phyloP scores from a whole-genome alignment of 2,888 invertebrate genomes.

The Unio pictorum region DNA sequence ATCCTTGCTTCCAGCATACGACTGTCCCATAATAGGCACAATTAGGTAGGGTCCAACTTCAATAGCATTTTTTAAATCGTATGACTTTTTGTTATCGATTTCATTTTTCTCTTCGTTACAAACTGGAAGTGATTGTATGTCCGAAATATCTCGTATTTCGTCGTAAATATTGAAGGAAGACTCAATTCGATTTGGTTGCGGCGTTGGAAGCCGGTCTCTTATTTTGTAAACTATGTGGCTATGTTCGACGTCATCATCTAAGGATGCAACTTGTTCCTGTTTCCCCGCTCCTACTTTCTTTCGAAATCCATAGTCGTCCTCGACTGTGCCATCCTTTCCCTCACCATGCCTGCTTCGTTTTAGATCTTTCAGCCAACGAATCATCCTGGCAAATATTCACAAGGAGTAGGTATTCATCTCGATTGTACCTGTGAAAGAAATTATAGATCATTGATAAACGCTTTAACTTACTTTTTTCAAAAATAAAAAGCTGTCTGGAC shows the following conservation, averaged over 20 bases:
- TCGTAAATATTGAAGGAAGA: constrained; percentile 35
- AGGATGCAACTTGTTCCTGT: constrained; percentile 31
- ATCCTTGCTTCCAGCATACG: constrained; percentile 16
- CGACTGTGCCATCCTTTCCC: constrained; percentile 16
- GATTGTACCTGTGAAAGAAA: too few species aligned
- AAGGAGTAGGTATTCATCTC: too few species aligned
- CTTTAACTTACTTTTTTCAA: too few species aligned
- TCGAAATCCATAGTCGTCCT: constrained; percentile 35
- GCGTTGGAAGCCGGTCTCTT: constrained; percentile 31
- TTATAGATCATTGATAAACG: too few species aligned
- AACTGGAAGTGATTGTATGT: constrained; percentile 15
- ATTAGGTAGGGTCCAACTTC: constrained; percentile 40
- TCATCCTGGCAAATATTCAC: constrained; percentile 16
- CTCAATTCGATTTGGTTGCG: constrained; percentile 24
- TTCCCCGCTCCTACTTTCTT: constrained; percentile 29
- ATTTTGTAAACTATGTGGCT: constrained; percentile 21
- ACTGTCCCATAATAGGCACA: constrained; percentile 28
- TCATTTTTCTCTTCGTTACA: constrained; percentile 22
- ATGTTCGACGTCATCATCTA: constrained; percentile 28
- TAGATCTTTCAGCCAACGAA: constrained; percentile 33
- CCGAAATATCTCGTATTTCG: constrained; percentile 29
- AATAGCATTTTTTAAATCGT: constrained; percentile 35
- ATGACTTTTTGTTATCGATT: constrained; percentile 20
- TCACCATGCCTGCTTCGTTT: constrained; percentile 20
- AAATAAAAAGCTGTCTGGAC: too few species aligned